Conservation (phyloP, 1,140 invertebrate genomes). For the Heterodera carotae region DNA sequence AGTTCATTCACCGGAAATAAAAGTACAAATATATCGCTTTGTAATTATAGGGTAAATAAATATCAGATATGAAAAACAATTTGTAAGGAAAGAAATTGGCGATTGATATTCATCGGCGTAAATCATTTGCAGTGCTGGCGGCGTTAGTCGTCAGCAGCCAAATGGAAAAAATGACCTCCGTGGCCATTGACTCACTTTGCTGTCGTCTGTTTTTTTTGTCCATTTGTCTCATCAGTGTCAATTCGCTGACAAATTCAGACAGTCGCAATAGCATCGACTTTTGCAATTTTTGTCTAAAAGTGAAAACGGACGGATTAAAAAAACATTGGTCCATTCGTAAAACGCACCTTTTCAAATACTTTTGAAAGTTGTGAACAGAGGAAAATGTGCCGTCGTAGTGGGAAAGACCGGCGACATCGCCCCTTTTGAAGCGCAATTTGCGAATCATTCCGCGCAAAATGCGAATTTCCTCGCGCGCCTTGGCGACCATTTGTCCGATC, state of each 20-base stretch:
- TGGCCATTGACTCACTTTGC: neutral
- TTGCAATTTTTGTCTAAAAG: neutral
- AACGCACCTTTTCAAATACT: neutral
- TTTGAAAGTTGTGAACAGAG: neutral
- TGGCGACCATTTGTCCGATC: slow-evolving; percentile 7
- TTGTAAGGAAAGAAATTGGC: neutral
- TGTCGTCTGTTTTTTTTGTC: neutral
- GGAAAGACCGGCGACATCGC: neutral
- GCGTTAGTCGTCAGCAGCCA: neutral
- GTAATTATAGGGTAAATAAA: too few relatives aligned
- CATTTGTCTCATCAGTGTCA: neutral
- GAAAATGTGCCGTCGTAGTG: neutral
- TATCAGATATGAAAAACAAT: neutral
- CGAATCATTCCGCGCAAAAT: slow-evolving; percentile 12
- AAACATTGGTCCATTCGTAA: neutral
- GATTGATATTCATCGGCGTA: neutral
- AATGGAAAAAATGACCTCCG: neutral
- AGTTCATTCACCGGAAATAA: too few relatives aligned
- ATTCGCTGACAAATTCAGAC: neutral
- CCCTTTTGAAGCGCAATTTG: neutral
- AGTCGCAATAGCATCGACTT: neutral
- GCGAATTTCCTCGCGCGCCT: neutral
- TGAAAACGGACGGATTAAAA: neutral
- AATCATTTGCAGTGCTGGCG: neutral
- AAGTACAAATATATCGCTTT: too few relatives aligned